Conservation (phyloP, 1,140 invertebrate species). For the Parasteatoda tepidariorum region DNA sequence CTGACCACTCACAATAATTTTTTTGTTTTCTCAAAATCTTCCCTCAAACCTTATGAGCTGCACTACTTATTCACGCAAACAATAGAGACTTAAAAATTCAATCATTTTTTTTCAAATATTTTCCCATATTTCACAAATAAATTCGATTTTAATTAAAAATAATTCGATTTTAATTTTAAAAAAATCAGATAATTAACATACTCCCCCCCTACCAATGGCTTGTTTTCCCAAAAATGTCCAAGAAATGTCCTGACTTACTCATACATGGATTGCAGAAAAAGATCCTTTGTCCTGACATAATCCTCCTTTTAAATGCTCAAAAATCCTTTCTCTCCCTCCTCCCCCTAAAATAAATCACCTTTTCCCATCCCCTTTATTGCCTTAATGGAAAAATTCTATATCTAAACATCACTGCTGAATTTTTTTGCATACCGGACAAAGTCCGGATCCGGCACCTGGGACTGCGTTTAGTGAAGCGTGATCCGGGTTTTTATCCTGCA, state of each 20-base stretch:
- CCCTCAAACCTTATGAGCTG: too few species aligned
- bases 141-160: too few species aligned
- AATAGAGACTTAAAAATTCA: too few species aligned
- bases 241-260: too few species aligned
- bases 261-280: not conserved
- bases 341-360: conserved; percentile 33
- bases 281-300: not conserved
- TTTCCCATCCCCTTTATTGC: conserved; percentile 13
- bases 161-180: too few species aligned
- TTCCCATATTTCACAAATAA: too few species aligned
- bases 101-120: too few species aligned
- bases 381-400: conserved; percentile 43
- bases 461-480: conserved; percentile 45
- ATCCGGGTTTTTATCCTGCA: conserved; percentile 37
- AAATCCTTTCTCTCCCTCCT: not conserved
- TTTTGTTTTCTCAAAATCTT: too few species aligned
- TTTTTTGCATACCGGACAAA: conserved; percentile 34
- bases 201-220: not conserved
- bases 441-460: conserved; percentile 46
- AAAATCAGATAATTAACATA: not conserved
- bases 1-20: too few species aligned
- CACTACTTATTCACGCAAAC: too few species aligned
- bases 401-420: not conserved
- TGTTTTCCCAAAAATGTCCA: too few species aligned
- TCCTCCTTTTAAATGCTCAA: not conserved